These are phyloP conservation scores for Uloborus diversus DNA, from an alignment of 1,140 invertebrate genomes.

Conservation along the genomic window DNA sequence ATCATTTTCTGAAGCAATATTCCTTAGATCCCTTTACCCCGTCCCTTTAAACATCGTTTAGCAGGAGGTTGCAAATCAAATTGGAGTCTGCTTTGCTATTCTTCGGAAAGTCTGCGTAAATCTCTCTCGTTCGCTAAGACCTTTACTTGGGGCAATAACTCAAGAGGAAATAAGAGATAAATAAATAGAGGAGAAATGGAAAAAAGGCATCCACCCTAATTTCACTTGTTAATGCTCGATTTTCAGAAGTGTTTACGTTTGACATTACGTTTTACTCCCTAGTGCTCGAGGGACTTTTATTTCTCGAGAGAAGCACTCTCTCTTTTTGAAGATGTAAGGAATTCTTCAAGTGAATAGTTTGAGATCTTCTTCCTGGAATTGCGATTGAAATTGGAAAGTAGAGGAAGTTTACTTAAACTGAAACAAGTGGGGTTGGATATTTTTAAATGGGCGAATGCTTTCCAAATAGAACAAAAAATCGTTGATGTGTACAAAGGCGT, in stretches of 20 bases:
- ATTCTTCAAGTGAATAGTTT: neutral
- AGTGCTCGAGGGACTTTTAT: neutral
- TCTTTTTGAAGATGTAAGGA: neutral
- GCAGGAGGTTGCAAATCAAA: conserved; percentile 33
- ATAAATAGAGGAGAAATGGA: conserved; percentile 13
- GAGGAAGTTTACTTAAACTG: conserved; percentile 23
- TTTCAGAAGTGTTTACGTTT: conserved; percentile 46
- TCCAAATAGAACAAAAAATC: too few species aligned
- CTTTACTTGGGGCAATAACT: conserved; percentile 29
- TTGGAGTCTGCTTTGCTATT: conserved; percentile 4
- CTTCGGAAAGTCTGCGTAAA: conserved; percentile 1
- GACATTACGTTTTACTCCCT: conserved; percentile 19
- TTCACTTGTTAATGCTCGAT: conserved; percentile 55
- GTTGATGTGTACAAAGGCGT: too few species aligned
- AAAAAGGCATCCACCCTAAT: conserved; percentile 26
- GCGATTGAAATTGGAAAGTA: conserved; percentile 14
- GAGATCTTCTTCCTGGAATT: neutral
- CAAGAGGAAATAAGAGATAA: neutral
- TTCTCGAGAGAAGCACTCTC: neutral
- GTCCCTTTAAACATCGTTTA: neutral
- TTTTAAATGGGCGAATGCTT: too few species aligned
- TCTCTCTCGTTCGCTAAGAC: conserved; percentile 3
- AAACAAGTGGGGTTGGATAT: too few species aligned
- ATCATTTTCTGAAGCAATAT: too few species aligned
- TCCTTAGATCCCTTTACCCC: too few species aligned